These are phyloP conservation scores for Eretmocerus hayati DNA, from an alignment of 2,888 invertebrate species.

Conservation along the genomic window DNA sequence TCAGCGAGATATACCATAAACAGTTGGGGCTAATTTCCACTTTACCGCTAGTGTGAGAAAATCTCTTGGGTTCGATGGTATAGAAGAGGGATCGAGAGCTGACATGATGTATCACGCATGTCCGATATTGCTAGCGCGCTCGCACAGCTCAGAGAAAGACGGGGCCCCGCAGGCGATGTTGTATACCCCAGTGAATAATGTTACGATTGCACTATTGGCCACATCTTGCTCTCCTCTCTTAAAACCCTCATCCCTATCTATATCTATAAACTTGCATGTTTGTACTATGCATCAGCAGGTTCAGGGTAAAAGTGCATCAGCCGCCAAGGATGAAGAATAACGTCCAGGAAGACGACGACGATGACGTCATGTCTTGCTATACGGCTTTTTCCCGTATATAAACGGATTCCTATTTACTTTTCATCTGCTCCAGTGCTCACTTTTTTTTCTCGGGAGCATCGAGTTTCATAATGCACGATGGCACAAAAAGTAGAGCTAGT, in stretches of 20 bases:
- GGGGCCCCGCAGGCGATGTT: background rate
- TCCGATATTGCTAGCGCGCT: no score
- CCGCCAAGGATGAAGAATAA: background rate
- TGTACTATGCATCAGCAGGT: no score
- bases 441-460: slow-evolving; percentile 20
- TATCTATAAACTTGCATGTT: no score
- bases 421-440: slow-evolving; percentile 33
- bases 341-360: background rate
- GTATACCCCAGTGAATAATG: background rate
- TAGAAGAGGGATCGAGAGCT: background rate
- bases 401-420: slow-evolving; percentile 37
- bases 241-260: no score
- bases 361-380: background rate
- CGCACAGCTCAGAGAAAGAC: no score
- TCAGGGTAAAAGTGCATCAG: no score
- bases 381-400: slow-evolving; percentile 20
- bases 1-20: no score
- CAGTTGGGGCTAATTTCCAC: background rate
- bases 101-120: background rate
- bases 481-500: no score
- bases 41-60: background rate
- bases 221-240: background rate
- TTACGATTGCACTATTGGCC: background rate
- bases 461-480: background rate
- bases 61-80: background rate